Conservation (phyloP, 1,140 invertebrate species). For the Sycophaga agraensis region DNA sequence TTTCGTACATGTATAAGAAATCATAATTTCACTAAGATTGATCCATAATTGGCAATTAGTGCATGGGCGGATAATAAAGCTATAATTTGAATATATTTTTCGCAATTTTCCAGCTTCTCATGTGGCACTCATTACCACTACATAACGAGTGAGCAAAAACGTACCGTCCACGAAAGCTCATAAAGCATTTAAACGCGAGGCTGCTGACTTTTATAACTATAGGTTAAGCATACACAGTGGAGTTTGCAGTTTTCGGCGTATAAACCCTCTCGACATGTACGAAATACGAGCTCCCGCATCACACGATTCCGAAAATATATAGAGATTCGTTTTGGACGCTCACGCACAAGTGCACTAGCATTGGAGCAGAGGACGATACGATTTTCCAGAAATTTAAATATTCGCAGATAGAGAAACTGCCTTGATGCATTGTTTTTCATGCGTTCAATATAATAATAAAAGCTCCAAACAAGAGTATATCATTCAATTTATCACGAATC, state of each 20-base stretch:
- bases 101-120: too few species aligned
- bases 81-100: too few species aligned
- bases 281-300: constrained; percentile 4
- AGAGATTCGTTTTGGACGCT: constrained; percentile 8
- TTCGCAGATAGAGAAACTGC: background rate
- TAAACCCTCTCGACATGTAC: constrained; percentile 16
- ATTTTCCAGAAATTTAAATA: constrained; percentile 14
- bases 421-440: background rate
- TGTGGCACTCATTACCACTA: too few species aligned
- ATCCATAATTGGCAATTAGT: too few species aligned
- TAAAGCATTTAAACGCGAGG: background rate
- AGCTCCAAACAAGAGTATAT: background rate
- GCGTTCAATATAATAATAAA: too few species aligned
- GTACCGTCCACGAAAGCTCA: too few species aligned
- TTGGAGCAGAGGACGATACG: background rate
- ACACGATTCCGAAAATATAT: constrained; percentile 1
- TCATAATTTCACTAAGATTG: too few species aligned
- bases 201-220: constrained; percentile 1
- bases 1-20: too few species aligned
- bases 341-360: background rate
- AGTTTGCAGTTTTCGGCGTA: constrained; percentile 8
- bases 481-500: background rate
- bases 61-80: too few species aligned
- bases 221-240: background rate
- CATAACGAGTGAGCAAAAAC: too few species aligned